Percentiles rank a stretch among this genome's conserved stretches.
These are phyloP conservation scores for Phlogophora meticulosa DNA, from an alignment of 2,888 invertebrate species.

Conservation along the genomic window DNA sequence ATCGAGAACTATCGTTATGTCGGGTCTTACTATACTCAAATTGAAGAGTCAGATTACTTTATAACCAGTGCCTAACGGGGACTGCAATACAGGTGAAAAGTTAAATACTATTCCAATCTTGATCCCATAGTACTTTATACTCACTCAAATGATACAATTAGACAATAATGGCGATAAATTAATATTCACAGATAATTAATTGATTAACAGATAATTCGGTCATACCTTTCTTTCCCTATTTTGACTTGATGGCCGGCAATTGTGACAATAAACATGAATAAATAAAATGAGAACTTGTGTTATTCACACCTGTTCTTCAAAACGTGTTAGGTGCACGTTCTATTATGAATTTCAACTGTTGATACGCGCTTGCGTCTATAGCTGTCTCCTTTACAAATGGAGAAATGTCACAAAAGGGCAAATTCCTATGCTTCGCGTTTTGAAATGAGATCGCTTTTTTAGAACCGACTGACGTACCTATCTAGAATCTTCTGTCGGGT, in stretches of 20 bases:
- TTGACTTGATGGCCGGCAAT: conserved; percentile 16
- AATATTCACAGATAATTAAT: too few species aligned
- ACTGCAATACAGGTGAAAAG: too few species aligned
- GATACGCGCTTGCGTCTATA: conserved; percentile 46
- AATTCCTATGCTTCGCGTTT: conserved; percentile 46
- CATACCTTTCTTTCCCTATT: background rate
- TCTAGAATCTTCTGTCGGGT: conserved; percentile 37
- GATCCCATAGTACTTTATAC: background rate
- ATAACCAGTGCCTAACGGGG: too few species aligned
- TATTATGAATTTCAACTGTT: conserved; percentile 48
- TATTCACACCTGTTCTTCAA: conserved; percentile 47
- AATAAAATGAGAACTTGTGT: conserved; percentile 38
- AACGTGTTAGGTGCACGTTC: conserved; percentile 29
- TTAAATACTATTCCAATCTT: background rate
- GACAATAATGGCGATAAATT: background rate
- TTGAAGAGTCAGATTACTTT: background rate
- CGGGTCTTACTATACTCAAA: background rate
- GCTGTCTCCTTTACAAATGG: conserved; percentile 48
- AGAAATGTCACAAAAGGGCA: conserved; percentile 60
- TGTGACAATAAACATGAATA: conserved; percentile 28
- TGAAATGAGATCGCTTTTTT: conserved; percentile 40
- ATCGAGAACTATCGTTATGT: background rate
- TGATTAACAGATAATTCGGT: too few species aligned
- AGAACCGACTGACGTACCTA: conserved; percentile 3
- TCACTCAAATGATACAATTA: background rate